A percentile compares a stretch with the other conserved stretches of the same genome.
Evolutionary conservation across 53 echinoderm and acorn worm genomes (phyloP).

Genomic region (Holothuria leucospilota): DNA sequence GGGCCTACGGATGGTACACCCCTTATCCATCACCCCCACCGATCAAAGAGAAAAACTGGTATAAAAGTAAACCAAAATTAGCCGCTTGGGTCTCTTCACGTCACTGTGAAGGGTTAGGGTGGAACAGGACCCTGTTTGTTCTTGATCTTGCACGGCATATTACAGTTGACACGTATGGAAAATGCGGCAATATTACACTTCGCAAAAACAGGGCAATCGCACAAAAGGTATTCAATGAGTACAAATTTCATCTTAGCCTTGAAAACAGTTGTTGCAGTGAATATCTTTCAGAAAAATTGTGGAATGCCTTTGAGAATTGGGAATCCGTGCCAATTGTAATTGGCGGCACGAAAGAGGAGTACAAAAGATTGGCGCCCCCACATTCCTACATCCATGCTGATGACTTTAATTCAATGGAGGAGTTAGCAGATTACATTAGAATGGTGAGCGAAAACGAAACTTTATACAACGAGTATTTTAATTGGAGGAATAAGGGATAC

Average conservation of each 20-base stretch:
- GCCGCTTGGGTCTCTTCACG: constrained; percentile 18
- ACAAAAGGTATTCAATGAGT: background rate
- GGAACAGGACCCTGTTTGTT: constrained; percentile 25
- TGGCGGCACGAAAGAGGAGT: constrained; percentile 35
- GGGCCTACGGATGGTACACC: constrained; percentile 35
- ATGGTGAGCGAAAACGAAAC: background rate
- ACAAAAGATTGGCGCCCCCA: constrained; percentile 24
- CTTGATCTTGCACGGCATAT: background rate
- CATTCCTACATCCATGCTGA: constrained; percentile 42
- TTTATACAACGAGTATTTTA: constrained; percentile 31
- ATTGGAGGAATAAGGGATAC: background rate
- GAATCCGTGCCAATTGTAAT: constrained; percentile 23
- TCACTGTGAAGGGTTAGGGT: constrained; percentile 23
- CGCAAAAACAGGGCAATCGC: background rate
- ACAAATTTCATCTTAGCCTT: constrained; percentile 24
- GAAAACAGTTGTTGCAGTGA: constrained; percentile 43
- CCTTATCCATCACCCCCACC: background rate
- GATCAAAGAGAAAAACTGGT: background rate
- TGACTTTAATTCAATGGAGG: constrained; percentile 19
- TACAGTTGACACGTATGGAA: constrained; percentile 11
- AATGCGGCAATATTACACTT: background rate
- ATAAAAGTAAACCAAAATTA: background rate
- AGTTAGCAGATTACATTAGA: constrained; percentile 27
- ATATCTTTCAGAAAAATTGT: constrained; percentile 37
- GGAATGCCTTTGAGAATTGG: constrained; percentile 5